These are phyloP conservation scores for Limenitis camilla DNA, from an alignment of 2,888 invertebrate species.

Conservation along the genomic window DNA sequence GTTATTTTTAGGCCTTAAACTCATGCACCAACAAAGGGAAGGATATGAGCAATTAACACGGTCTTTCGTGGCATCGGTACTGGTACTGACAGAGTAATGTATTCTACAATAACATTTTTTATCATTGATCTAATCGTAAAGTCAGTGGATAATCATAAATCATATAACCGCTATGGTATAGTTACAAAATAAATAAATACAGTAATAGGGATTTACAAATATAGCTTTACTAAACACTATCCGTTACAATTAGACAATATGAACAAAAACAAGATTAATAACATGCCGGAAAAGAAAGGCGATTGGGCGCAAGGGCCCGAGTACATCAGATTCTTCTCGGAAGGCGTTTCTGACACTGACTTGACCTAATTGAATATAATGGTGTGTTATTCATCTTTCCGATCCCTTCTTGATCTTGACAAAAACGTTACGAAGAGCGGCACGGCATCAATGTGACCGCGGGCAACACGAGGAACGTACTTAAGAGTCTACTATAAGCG, in stretches of 20 bases:
- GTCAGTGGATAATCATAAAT: not conserved
- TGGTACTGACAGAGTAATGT: slow-evolving; percentile 17
- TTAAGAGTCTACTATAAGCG: not conserved
- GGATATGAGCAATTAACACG: slow-evolving; percentile 70
- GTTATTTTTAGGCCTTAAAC: slow-evolving; percentile 69
- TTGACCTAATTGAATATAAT: slow-evolving; percentile 74
- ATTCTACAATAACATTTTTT: slow-evolving; percentile 15
- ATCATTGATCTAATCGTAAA: not conserved
- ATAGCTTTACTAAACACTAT: not conserved
- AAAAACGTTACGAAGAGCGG: slow-evolving; percentile 48
- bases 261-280: slow-evolving; percentile 49
- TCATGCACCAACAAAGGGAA: slow-evolving; percentile 68
- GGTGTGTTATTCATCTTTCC: slow-evolving; percentile 58
- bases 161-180: no score
- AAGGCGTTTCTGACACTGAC: slow-evolving; percentile 59
- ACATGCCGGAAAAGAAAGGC: slow-evolving; percentile 63
- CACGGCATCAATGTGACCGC: slow-evolving; percentile 27
- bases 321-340: slow-evolving; percentile 66
- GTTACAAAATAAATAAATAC: not conserved
- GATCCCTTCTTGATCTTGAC: slow-evolving; percentile 49
- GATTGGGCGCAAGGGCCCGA: slow-evolving; percentile 57
- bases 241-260: slow-evolving; percentile 3
- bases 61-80: slow-evolving; percentile 44
- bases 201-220: not conserved
- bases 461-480: slow-evolving; percentile 4